Evolutionary conservation across 2,113 vertebrate genomes (phyloP), one percentile per base, ranked within the genome.

Genomic region (Thermophis baileyi): DNA sequence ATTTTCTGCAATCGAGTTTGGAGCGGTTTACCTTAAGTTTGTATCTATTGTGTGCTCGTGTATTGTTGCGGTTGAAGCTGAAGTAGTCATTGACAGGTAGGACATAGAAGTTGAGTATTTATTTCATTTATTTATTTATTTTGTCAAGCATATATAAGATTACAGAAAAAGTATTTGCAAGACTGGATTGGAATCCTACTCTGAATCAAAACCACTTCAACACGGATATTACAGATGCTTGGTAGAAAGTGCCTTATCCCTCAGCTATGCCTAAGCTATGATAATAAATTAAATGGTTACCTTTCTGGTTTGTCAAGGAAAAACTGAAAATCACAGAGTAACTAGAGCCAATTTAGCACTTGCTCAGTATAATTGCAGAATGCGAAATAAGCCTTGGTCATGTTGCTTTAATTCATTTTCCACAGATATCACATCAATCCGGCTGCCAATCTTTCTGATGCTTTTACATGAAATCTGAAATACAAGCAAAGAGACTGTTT

Each of bases 381-480:
- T 22, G 22, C 44, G 4, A 55, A 60, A 88, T 60, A 14, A 49
- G 54, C 24, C n/a, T 25, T 49, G 18, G 55, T 27, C 46, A 2
- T 40, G 49, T 94, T 96, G 95, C 94, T 94, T 96, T 95, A 86
- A 35, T 95, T 55, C 27, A 47, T 44, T 86, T 91, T 94, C 87
- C 60, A 88, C 22, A 88, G 81, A 44, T 54, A 1, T 91, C 92
- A 94, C 85, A 60, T 1, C 0, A 40, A 85, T 93, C 30, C 30
- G 49, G 54, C n/a, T 94, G 49, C 69, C 93, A 91, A 40, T 40
- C n/a, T 69, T 69, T 30, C 40, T n/a, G 55, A 81, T 49, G 47
- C 87, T 93, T 90, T 91, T 85, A 20, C 93, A 93, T 46, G 40
- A 93, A 94, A 57, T 47, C 95, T 96, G 94, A 96, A 97, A 96